Conservation (phyloP, 2,888 invertebrate genomes). For the Drosophila longiperda region DNA sequence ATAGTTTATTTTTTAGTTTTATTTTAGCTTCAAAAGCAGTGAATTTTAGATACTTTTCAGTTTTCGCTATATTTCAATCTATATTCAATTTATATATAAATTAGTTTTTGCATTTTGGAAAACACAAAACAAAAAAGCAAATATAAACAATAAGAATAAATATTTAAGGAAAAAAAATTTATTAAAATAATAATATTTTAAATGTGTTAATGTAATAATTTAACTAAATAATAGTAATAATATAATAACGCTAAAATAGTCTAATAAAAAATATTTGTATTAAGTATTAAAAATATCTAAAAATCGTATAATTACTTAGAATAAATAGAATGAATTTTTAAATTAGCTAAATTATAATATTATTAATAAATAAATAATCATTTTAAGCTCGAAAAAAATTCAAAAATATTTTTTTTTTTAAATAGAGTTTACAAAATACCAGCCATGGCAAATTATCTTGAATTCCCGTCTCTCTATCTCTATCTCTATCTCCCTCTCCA, state of each 20-base stretch:
- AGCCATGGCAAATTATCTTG: background rate
- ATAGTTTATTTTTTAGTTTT: slow-evolving; percentile 7
- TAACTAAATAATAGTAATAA: too few relatives aligned
- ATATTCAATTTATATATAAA: background rate
- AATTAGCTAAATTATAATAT: background rate
- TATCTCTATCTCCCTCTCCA: background rate
- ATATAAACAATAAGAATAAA: background rate
- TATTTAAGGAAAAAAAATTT: background rate
- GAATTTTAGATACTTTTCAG: background rate
- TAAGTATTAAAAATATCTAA: too few relatives aligned
- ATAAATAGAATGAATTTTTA: background rate
- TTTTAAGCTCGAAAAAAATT: background rate
- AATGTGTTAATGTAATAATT: too few relatives aligned
- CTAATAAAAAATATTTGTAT: too few relatives aligned
- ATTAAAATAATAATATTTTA: too few relatives aligned
- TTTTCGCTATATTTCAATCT: background rate
- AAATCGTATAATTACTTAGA: too few relatives aligned
- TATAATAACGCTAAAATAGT: too few relatives aligned
- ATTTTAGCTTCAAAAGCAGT: background rate
- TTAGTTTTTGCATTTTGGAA: background rate
- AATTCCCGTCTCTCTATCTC: background rate
- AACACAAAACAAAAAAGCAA: too few relatives aligned
- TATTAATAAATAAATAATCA: background rate
- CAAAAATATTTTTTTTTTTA: background rate
- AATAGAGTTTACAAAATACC: background rate